Conservation (phyloP, 2,113 vertebrate species). For the Ceyx melanurus region DNA sequence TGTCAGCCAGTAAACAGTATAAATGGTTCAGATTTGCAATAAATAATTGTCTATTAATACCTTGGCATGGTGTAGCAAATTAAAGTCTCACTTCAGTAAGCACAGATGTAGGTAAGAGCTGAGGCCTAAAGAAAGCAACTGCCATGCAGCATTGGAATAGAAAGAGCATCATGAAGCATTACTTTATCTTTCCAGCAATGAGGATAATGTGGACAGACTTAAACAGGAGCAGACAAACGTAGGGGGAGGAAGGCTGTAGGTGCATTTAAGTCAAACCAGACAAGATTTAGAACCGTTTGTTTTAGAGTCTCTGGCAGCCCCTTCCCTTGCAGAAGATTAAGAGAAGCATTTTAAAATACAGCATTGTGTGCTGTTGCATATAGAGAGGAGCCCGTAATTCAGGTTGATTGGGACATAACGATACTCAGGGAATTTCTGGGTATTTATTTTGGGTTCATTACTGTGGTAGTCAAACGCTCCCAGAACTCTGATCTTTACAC, state of each 20-base stretch:
- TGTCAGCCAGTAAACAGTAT: constrained; percentile 86
- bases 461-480: neutral
- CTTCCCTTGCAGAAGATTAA: constrained; percentile 11
- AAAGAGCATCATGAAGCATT: constrained; percentile 1
- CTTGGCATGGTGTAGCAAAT: constrained; percentile 85
- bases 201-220: neutral
- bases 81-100: constrained; percentile 83
- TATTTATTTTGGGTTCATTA: neutral
- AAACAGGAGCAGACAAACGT: neutral
- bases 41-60: constrained; percentile 92
- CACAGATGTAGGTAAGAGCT: constrained; percentile 78
- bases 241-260: neutral
- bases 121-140: constrained; percentile 59
- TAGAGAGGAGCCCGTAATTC: constrained; percentile 14
- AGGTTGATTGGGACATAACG: neutral
- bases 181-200: neutral
- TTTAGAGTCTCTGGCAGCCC: neutral
- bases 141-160: constrained; percentile 30
- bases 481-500: neutral
- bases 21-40: constrained; percentile 88
- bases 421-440: neutral
- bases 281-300: constrained; percentile 36
- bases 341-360: constrained; percentile 10
- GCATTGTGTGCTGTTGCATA: constrained; percentile 4
- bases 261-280: neutral